Conservation (phyloP, 2,797 vertebrate species). For the Smutsia gigantea region DNA sequence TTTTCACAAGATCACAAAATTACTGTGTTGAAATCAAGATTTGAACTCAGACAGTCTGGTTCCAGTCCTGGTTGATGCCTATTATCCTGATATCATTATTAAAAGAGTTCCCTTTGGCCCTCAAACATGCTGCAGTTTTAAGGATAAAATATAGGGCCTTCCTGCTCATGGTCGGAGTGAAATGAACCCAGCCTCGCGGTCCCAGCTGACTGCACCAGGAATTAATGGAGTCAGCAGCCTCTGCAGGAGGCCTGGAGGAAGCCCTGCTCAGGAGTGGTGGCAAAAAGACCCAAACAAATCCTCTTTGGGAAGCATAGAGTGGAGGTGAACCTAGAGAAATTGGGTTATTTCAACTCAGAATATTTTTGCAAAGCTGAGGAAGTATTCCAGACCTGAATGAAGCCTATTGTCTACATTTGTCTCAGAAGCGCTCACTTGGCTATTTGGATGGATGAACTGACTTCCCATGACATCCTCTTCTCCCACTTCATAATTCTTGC, state of each 20-base stretch:
- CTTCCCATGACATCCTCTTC: background rate
- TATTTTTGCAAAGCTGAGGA: background rate
- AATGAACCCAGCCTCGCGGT: background rate
- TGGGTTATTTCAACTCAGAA: background rate
- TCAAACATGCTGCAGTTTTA: background rate
- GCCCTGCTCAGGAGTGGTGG: background rate
- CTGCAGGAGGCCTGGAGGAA: background rate
- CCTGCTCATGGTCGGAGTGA: background rate
- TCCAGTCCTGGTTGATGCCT: background rate
- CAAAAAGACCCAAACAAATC: background rate
- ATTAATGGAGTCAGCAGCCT: background rate
- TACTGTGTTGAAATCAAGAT: background rate
- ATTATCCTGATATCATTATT: background rate
- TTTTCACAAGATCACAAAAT: background rate
- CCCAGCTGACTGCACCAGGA: background rate
- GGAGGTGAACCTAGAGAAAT: background rate
- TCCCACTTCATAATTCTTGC: background rate
- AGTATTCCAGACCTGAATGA: background rate
- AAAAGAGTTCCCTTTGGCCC: background rate
- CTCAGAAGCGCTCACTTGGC: background rate
- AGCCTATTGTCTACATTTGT: background rate
- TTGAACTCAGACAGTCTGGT: background rate
- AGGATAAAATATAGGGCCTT: background rate
- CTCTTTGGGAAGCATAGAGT: background rate
- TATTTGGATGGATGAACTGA: background rate